phyloP scores from a whole-genome alignment of 2,797 vertebrate genomes.

The Brachymystax lenok region DNA sequence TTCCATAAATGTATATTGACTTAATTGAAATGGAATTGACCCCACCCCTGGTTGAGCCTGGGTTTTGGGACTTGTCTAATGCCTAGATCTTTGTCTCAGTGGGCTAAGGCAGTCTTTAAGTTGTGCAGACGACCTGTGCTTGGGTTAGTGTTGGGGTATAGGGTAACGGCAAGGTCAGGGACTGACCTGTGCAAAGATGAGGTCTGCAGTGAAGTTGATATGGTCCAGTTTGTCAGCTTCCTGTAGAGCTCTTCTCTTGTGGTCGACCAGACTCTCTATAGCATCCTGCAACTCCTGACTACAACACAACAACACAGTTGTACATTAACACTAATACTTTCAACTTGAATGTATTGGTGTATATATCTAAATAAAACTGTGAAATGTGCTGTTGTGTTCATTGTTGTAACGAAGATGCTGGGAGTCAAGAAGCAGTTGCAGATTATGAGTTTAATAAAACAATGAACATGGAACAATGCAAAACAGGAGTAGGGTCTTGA shows the following conservation, averaged over 20 bases:
- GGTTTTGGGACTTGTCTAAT: background rate
- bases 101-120: background rate
- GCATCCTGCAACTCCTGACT: constrained; percentile 88
- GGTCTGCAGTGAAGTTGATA: constrained; percentile 88
- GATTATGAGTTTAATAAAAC: no score
- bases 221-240: constrained; percentile 86
- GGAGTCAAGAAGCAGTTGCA: no score
- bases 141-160: background rate
- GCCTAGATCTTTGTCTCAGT: background rate
- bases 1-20: background rate
- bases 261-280: constrained; percentile 82
- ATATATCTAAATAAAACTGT: no score
- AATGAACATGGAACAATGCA: no score
- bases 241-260: constrained; percentile 84
- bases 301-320: constrained; percentile 27
- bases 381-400: no score
- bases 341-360: no score
- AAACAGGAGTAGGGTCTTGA: no score
- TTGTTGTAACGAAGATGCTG: no score
- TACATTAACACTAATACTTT: no score
- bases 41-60: background rate
- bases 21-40: background rate
- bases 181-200: constrained; percentile 94
- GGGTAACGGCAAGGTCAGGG: background rate
- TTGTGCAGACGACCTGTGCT: background rate